A percentile compares a stretch with the other conserved stretches of the same genome.
phyloP scores from a whole-genome alignment of 2,797 vertebrate genomes.

The Pangasius mekongensis region DNA sequence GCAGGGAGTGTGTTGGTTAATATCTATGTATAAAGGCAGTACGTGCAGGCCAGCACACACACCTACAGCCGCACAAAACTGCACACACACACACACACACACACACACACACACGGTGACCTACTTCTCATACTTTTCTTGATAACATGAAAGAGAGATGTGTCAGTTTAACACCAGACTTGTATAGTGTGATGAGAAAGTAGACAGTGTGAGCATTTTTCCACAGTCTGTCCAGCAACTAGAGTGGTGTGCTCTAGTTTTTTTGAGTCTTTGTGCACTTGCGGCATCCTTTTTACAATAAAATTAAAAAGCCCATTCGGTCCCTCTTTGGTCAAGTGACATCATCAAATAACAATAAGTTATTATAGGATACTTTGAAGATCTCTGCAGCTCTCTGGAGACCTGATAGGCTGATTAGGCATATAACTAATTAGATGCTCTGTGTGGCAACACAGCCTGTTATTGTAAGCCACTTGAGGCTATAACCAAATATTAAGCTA shows the following conservation, averaged over 20 bases:
- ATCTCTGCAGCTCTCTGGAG: conserved; percentile 1
- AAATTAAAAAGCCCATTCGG: neutral
- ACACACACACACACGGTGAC: conserved; percentile 5
- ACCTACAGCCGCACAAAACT: conserved; percentile 1
- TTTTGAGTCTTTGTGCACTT: neutral
- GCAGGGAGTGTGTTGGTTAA: conserved; percentile 13
- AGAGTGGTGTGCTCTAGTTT: conserved; percentile 15
- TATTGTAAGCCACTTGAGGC: conserved; percentile 45
- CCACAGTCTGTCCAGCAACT: neutral
- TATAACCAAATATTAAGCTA: conserved; percentile 40
- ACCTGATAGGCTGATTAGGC: neutral
- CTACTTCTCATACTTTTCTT: conserved; percentile 16
- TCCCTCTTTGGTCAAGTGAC: neutral
- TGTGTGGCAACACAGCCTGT: conserved; percentile 39
- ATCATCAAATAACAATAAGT: neutral
- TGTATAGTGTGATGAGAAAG: neutral
- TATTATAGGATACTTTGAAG: neutral
- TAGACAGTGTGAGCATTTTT: conserved; percentile 3
- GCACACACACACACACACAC: neutral
- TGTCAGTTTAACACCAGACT: conserved; percentile 1
- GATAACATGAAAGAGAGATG: neutral
- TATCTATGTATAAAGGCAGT: conserved; percentile 3
- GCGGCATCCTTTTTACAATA: neutral
- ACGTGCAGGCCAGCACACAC: conserved; percentile 12
- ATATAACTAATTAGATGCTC: conserved; percentile 34